Evolutionary conservation across 2,888 invertebrate species (phyloP), one percentile per base, ranked within the genome.

Genomic region (Pediacus dermestoides): DNA sequence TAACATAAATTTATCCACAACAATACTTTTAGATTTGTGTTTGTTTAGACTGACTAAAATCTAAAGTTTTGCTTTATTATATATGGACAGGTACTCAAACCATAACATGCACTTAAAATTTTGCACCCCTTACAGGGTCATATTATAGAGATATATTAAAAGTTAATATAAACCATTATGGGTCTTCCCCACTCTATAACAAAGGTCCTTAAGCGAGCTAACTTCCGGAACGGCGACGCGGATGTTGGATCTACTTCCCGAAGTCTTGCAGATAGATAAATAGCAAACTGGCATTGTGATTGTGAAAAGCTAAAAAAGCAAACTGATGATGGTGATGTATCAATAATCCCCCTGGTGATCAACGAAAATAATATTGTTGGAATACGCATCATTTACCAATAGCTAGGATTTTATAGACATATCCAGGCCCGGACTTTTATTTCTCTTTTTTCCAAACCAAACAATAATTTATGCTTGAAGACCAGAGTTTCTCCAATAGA

Each of bases 91-190:
- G n/a, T n/a, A n/a, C n/a, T n/a, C n/a, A n/a, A n/a, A n/a, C n/a
- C n/a, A n/a, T n/a, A n/a, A n/a, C n/a, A n/a, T n/a, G n/a, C n/a
- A n/a, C n/a, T n/a, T n/a, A n/a, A n/a, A n/a, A n/a, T n/a, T n/a
- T n/a, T n/a, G n/a, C n/a, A n/a, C n/a, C n/a, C n/a, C n/a, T n/a
- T n/a, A n/a, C n/a, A n/a, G n/a, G n/a, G n/a, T n/a, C n/a, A n/a
- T n/a, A n/a, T n/a, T n/a, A n/a, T n/a, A n/a, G n/a, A 7, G 7
- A 7, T 7, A 55, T 57, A 57, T 58, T 55, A 51, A 42, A 53
- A 57, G 53, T 59, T 58, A 59, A 61, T 60, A 60, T 60, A 53
- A 55, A 46, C 58, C 57, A 58, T 61, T 58, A 60, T 48, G 44
- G n/a, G 21, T 45, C 36, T 34, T 48, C 50, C 55, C 42, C 52